Conservation (phyloP, 2,888 invertebrate species). For the Dendrolimus houi region DNA sequence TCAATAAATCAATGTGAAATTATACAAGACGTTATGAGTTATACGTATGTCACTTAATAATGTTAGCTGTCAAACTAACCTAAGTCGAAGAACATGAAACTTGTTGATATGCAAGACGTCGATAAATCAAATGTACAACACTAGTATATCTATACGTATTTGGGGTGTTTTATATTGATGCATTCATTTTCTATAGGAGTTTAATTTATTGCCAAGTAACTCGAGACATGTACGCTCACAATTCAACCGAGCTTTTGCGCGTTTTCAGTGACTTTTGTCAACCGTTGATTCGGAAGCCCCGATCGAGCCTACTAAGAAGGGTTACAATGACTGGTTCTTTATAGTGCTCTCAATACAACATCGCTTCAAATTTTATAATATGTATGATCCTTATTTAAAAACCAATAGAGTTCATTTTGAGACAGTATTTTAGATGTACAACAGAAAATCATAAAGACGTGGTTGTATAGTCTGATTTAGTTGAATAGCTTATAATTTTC, state of each 20-base stretch:
- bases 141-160: constrained; percentile 27
- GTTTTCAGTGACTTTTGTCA: constrained; percentile 47
- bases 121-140: constrained; percentile 56
- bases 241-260: constrained; percentile 47
- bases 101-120: constrained; percentile 31
- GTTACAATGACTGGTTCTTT: constrained; percentile 32
- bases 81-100: constrained; percentile 33
- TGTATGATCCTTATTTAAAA: too few species aligned
- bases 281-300: constrained; percentile 29
- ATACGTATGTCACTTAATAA: constrained; percentile 28
- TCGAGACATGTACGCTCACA: constrained; percentile 52
- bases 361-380: too few species aligned
- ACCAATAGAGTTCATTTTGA: constrained; percentile 3
- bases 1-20: constrained; percentile 5
- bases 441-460: constrained; percentile 1
- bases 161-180: constrained; percentile 45
- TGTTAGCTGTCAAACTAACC: constrained; percentile 26
- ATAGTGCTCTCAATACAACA: constrained; percentile 2
- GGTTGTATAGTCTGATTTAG: constrained; percentile 18
- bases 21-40: constrained; percentile 11
- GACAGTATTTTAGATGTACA: neutral
- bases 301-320: constrained; percentile 21
- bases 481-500: constrained; percentile 41
- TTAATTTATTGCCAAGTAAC: constrained; percentile 62
- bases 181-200: constrained; percentile 57